Base-by-base conservation (phyloP, 2,113 vertebrate genomes). In the Zapus hudsonius region DNA sequence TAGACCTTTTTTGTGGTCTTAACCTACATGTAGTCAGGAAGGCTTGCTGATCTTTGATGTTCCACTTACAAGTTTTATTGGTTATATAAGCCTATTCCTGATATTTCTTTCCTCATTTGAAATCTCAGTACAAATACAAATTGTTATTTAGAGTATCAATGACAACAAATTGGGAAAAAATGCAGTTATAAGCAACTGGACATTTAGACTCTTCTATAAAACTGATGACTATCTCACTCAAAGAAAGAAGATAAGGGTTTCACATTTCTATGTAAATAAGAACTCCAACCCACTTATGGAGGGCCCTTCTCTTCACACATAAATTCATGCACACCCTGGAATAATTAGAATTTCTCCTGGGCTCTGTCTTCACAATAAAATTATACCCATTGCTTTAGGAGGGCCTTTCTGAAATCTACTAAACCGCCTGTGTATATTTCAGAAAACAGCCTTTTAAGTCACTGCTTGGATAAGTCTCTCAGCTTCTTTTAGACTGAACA, bases 1-100 rank as follows among this genome's bases (percentile, higher is more conserved):
- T 85, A 75, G 80, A 72, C 55, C n/a, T 73, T 93, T 82, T n/a
- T 44, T 92, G 79, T 73, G 44, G 31, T 93, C 79, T 90, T 95
- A 90, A 92, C 93, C 70, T 91, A 73, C 55, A 59, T 36, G 87
- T 29, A 69, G 10, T 4, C 72, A 40, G 66, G 38, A 80, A 93
- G 20, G 25, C 52, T 76, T 92, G 83, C 87, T 94, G 22, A 73
- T 92, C 76, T 95, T 89, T 89, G 64, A 85, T 78, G 79, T 12
- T 70, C 8, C 2, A 38, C 87, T 74, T 87, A n/a, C 31, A 84
- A 87, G 80, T 67, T 55, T 42, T 69, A 44, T 40, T 64, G 8
- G 52, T 90, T 95, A 90, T 33, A 13, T 91, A 92, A 96, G 44
- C 38, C 25, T 42, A 12, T 84, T 42, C 29, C 67, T 69, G 15